These are phyloP conservation scores for Mesembrinibis cayennensis DNA, from an alignment of 2,113 vertebrate species.

Conservation along the genomic window DNA sequence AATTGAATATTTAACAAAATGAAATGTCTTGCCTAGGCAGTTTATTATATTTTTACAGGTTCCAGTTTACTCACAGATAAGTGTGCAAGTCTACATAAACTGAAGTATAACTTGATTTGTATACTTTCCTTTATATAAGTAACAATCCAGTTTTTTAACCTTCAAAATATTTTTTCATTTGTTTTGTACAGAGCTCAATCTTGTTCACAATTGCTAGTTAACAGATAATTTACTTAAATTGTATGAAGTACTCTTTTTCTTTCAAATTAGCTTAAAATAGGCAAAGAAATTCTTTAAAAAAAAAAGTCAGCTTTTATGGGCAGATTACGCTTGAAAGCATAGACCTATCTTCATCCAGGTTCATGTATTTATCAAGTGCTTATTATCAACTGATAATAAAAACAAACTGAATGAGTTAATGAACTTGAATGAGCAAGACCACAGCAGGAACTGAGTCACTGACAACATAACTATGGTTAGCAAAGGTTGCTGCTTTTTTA, in stretches of 20 bases:
- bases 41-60: neutral
- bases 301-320: neutral
- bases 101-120: neutral
- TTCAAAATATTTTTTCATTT: neutral
- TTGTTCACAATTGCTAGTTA: neutral
- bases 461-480: neutral
- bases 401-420: neutral
- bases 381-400: neutral
- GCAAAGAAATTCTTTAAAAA: neutral
- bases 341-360: neutral
- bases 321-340: neutral
- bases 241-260: neutral
- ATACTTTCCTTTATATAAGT: neutral
- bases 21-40: neutral
- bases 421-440: neutral
- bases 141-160: neutral
- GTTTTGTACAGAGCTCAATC: neutral
- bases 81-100: neutral
- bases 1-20: neutral
- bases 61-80: neutral
- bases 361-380: neutral
- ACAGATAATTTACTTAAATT: neutral
- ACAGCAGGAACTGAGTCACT: neutral
- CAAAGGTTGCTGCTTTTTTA: neutral
- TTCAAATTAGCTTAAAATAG: neutral